Base-by-base conservation (phyloP, 1,140 invertebrate genomes). In the Heliconius hewitsoni region DNA sequence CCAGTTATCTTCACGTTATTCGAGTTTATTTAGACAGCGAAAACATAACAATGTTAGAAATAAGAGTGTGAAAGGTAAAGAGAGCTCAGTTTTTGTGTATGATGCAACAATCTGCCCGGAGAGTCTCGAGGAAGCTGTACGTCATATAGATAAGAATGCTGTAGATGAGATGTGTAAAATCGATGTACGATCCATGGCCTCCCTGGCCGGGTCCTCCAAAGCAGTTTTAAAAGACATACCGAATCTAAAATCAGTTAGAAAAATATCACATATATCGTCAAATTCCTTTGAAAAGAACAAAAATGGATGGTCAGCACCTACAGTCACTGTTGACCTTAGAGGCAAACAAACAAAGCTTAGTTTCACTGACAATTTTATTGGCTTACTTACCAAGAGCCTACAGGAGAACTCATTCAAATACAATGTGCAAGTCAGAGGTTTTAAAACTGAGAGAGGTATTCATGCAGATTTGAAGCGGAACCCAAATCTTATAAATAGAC, bases 391-490 rank as follows among this genome's bases (percentile, higher is more conserved):
- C 0, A 85, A 79, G 18, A 88, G 88, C 82, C 39, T 93, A 76
- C 82, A 75, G 11, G 75, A 85, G 8, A 86, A 86, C 74, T 86
- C 82, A n/a, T 95, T 95, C 81, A 91, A 85, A 30, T 95, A 94
- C 83, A 92, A 94, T 78, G 86, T 96, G 13, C 95, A 96, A 91
- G 93, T 96, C 18, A 95, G 97, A 78, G 95, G 95, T 52, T 98
- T 98, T 87, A 98, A 98, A 91, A 98, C 97, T 8, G 96, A 97
- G 82, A 92, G 97, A 80, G 96, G 95, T 72, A 95, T 97, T 11
- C 95, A 96, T 82, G 95, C 96, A 1, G 97, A 98, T 84, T 85
- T 96, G 57, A 95, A 96, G 77, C 94, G 97, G 81, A 97, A 97
- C 92, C 96, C 97, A 1, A 95, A 96, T 57, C 87, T 97, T 80